Percentiles rank a stretch among this genome's conserved stretches.
Conservation (phyloP, 2,888 invertebrate species). For the Eristalinus sepulchralis region DNA sequence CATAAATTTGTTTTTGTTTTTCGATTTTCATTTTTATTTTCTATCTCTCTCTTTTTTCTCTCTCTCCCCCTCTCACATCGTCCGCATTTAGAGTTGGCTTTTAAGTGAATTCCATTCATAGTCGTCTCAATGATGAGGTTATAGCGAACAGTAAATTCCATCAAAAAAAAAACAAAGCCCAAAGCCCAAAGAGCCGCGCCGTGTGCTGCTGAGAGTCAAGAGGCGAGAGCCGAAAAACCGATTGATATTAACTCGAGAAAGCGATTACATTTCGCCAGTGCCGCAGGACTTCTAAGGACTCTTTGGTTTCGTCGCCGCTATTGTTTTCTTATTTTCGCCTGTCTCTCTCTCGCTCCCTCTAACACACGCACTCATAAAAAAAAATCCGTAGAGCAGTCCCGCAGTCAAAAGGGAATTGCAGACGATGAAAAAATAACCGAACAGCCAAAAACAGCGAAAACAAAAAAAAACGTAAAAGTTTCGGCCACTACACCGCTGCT, state of each 20-base stretch:
- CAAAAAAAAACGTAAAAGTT: neutral
- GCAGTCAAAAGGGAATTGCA: neutral
- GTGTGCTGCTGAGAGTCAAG: too few relatives aligned
- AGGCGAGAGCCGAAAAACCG: neutral
- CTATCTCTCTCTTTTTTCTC: slow-evolving; percentile 19
- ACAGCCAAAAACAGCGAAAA: too few relatives aligned
- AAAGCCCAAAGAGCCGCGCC: neutral
- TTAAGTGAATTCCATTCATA: slow-evolving; percentile 64
- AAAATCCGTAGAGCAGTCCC: neutral
- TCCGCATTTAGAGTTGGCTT: slow-evolving; percentile 56
- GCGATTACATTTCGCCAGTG: slow-evolving; percentile 15
- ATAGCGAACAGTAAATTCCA: slow-evolving; percentile 57
- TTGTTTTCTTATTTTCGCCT: neutral
- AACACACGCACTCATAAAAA: neutral
- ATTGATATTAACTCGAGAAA: slow-evolving; percentile 38
- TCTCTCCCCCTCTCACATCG: slow-evolving; percentile 11
- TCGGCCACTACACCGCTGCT: neutral
- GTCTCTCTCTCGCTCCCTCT: neutral
- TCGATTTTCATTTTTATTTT: neutral
- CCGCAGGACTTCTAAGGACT: neutral
- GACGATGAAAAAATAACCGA: slow-evolving; percentile 3
- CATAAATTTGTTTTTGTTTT: neutral
- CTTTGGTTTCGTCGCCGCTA: neutral
- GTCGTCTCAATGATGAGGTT: slow-evolving; percentile 59
- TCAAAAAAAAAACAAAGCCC: slow-evolving; percentile 11